Evolutionary conservation across 2,888 invertebrate species (phyloP).

Genomic region (Branchinecta sandiegonensis): DNA sequence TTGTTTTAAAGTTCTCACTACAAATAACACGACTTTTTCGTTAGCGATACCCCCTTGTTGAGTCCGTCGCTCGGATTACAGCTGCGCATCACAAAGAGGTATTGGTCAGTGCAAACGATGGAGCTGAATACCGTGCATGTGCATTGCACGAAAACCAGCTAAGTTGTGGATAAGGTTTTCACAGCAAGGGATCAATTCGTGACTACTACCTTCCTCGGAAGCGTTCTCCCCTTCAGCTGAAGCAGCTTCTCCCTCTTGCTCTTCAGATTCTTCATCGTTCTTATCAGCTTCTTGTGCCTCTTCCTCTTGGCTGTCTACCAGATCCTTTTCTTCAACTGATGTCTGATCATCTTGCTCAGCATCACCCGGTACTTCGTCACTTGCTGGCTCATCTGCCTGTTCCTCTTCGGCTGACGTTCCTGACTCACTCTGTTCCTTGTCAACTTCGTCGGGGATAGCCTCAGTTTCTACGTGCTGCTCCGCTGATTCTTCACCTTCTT

Average conservation of each 20-base stretch:
- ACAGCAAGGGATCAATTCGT: slow-evolving; percentile 24
- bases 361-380: slow-evolving; percentile 27
- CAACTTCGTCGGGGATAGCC: slow-evolving; percentile 29
- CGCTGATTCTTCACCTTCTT: too few relatives aligned
- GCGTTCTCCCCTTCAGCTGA: neutral
- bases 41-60: too few relatives aligned
- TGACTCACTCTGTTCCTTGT: slow-evolving; percentile 29
- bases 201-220: slow-evolving; percentile 23
- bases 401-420: slow-evolving; percentile 30
- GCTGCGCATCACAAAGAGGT: too few relatives aligned
- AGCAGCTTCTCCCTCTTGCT: slow-evolving; percentile 37
- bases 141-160: too few relatives aligned
- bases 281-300: slow-evolving; percentile 25
- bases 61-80: too few relatives aligned
- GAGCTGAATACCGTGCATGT: too few relatives aligned
- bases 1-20: too few relatives aligned
- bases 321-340: slow-evolving; percentile 27
- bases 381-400: slow-evolving; percentile 29
- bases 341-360: slow-evolving; percentile 32
- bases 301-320: slow-evolving; percentile 26
- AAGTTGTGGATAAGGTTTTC: too few relatives aligned
- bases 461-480: too few relatives aligned
- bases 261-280: slow-evolving; percentile 27
- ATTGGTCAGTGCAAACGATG: too few relatives aligned
- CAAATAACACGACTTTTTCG: too few relatives aligned